These are phyloP conservation scores for Coranthus polyacanthus DNA, from an alignment of 2,797 vertebrate genomes.

Conservation along the genomic window DNA sequence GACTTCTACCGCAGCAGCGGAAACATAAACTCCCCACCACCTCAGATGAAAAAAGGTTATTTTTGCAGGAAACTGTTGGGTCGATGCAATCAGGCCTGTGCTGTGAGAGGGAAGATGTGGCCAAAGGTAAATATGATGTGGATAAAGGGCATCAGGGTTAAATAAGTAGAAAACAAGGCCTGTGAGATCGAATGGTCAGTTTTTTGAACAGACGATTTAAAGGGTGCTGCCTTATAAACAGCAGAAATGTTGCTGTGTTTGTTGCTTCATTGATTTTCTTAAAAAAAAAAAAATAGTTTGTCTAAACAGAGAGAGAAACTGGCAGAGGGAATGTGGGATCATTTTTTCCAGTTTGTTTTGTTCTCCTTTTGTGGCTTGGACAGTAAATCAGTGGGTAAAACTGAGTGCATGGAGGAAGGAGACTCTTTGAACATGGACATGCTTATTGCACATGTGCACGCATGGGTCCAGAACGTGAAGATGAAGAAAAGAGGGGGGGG, in stretches of 20 bases:
- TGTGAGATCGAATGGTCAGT: not conserved
- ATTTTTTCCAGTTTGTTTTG: slow-evolving; percentile 39
- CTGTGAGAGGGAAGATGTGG: slow-evolving; percentile 11
- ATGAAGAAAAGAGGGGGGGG: too few relatives aligned
- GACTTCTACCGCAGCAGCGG: slow-evolving; percentile 37
- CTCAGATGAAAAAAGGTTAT: slow-evolving; percentile 18
- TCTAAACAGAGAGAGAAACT: slow-evolving; percentile 41
- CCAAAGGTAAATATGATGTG: slow-evolving; percentile 2
- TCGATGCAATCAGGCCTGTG: slow-evolving; percentile 15
- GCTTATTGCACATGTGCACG: slow-evolving; percentile 24
- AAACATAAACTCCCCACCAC: slow-evolving; percentile 58
- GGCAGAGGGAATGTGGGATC: slow-evolving; percentile 9
- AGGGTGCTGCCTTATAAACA: not conserved
- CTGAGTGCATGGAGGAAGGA: slow-evolving; percentile 1
- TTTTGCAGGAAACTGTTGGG: slow-evolving; percentile 42
- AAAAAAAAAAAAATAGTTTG: slow-evolving; percentile 46
- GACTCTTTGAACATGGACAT: slow-evolving; percentile 10
- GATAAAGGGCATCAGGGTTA: not conserved
- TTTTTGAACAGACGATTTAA: not conserved
- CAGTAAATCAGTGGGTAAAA: slow-evolving; percentile 19
- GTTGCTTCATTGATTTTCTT: not conserved
- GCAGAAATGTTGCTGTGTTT: not conserved
- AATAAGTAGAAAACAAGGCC: not conserved
- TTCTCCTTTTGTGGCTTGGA: slow-evolving; percentile 43
- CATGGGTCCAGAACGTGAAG: not conserved